phyloP scores from a whole-genome alignment of 92 coral and sea anemone genomes.

The Plumapathes pennacea region DNA sequence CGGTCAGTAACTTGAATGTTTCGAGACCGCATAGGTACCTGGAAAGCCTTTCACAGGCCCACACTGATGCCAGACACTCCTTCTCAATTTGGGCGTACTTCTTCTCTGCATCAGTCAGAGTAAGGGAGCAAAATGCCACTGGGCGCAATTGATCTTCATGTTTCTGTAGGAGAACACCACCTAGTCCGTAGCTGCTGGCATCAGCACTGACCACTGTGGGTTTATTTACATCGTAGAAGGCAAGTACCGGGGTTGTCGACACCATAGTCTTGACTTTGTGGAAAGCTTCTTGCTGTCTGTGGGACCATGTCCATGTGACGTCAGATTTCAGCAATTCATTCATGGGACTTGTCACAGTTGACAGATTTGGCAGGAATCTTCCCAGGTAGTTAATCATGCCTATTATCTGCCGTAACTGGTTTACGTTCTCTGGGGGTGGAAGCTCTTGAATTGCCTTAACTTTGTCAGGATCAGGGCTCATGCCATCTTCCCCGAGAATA shows the following conservation, averaged over 20 bases:
- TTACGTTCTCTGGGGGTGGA: neutral
- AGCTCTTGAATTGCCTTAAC: constrained; percentile 5
- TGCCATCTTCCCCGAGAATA: neutral
- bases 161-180: constrained; percentile 40
- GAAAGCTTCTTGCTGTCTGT: neutral
- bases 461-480: constrained; percentile 2
- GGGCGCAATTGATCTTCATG: constrained; percentile 13
- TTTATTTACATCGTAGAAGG: constrained; percentile 6
- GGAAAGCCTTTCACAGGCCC: constrained; percentile 59
- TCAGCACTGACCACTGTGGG: constrained; percentile 25
- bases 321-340: neutral
- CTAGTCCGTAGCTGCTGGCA: constrained; percentile 41
- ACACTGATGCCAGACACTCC: constrained; percentile 53
- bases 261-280: neutral
- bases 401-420: neutral
- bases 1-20: constrained; percentile 39
- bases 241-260: neutral
- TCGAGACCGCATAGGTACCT: constrained; percentile 49
- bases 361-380: neutral
- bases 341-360: neutral
- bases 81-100: constrained; percentile 42
- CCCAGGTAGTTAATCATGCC: constrained; percentile 8
- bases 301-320: constrained; percentile 8
- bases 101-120: constrained; percentile 19
- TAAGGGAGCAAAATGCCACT: constrained; percentile 21